Evolutionary conservation across 37 sponge, comb jelly and placozoan genomes (phyloP).

Genomic region (Agelas oroides): DNA sequence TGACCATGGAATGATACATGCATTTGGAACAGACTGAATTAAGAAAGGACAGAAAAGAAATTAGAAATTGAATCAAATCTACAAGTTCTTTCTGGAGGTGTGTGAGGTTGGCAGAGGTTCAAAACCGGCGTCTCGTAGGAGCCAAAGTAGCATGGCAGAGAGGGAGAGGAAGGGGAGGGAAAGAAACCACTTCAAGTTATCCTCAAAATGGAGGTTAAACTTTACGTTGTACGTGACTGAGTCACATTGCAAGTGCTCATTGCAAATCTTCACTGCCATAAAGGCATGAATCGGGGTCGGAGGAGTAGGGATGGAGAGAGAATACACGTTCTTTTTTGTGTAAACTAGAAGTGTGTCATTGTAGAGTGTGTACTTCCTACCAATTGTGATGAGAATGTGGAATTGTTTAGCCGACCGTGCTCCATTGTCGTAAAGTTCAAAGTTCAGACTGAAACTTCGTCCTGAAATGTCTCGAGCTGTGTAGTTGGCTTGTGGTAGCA

Average conservation of each 20-base stretch:
- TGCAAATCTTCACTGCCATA: slow-evolving; percentile 52
- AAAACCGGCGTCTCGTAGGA: slow-evolving; percentile 36
- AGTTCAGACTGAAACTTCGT: slow-evolving; percentile 20
- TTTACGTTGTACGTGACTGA: slow-evolving; percentile 6
- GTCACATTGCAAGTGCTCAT: slow-evolving; percentile 40
- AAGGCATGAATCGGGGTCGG: slow-evolving; percentile 40
- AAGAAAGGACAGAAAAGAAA: too few relatives aligned
- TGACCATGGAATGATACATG: too few relatives aligned
- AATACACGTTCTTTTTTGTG: neutral
- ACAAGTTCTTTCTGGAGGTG: too few relatives aligned
- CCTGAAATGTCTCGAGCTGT: slow-evolving; percentile 47
- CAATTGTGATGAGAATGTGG: slow-evolving; percentile 17
- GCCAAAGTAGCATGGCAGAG: slow-evolving; percentile 55
- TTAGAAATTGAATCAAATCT: too few relatives aligned
- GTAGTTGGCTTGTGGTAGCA: neutral
- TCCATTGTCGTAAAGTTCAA: slow-evolving; percentile 14
- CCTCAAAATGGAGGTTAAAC: slow-evolving; percentile 77
- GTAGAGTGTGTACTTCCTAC: slow-evolving; percentile 31
- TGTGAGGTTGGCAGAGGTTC: too few relatives aligned
- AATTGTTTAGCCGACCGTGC: neutral
- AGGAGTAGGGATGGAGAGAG: slow-evolving; percentile 39
- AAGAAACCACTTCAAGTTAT: slow-evolving; percentile 72
- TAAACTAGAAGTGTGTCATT: neutral
- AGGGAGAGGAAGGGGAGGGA: slow-evolving; percentile 70
- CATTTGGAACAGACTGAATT: too few relatives aligned